Evolutionary conservation across 2,888 invertebrate genomes (phyloP), one percentile per base, ranked within the genome.

Genomic region (Rhagonycha fulva): DNA sequence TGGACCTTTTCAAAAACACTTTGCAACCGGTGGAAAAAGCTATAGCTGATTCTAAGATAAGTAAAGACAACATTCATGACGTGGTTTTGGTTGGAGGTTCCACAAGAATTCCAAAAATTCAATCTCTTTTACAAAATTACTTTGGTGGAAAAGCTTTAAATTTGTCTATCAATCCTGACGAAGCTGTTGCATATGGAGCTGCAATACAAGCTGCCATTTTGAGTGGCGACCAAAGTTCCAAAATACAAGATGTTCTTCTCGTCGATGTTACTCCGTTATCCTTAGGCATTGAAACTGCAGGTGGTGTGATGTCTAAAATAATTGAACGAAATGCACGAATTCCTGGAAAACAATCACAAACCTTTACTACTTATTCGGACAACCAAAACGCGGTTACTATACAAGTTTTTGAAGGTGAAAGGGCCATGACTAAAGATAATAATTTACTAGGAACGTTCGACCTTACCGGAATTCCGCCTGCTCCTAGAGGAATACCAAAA

Each of bases 11-110:
- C 90, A 89, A 94, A 69, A 89, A 90, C 19, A 95, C 95, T 0
- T 86, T 96, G 77, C 91, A 93, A 68, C 95, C 95, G 0, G 95
- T 96, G 0, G 94, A 95, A 84, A 93, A 94, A 82, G 94, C 95
- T 0, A 88, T 96, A 24, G 90, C 90, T 69, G 95, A 95, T 84
- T 94, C 95, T 0, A 94, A 94, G 83, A 87, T 95, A 87, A 94
- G 94, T 87, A 95, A 95, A 84, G 87, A 89, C 60, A 89, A 91
- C 78, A 94, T 95, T 77, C 90, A 95, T 85, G 95, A 95, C 82
- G 93, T 96, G 3, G 95, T 96, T 0, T 89, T 96, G 68, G 95
- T 96, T 62, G 96, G 96, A 4, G 96, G 95, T 24, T 94, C 94
- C 0, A 95, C 93, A 0, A 91, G 95, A 79, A 95, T 95, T 73